Conservation (phyloP, 2,113 vertebrate genomes). For the Chaetodon auriga region DNA sequence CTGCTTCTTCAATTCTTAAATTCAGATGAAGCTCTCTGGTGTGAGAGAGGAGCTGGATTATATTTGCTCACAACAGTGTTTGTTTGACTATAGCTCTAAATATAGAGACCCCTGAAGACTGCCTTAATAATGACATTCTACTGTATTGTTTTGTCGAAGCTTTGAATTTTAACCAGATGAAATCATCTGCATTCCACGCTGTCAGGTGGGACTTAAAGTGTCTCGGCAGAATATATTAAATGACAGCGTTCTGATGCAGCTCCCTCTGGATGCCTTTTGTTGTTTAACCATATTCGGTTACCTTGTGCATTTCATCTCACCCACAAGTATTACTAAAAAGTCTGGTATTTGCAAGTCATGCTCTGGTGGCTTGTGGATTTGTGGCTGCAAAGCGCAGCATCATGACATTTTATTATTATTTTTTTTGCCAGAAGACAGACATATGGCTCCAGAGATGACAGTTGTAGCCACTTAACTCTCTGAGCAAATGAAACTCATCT, state of each 20-base stretch:
- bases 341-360: slow-evolving; percentile 25
- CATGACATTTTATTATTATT: slow-evolving; percentile 21
- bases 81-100: neutral
- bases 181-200: slow-evolving; percentile 1
- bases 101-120: neutral
- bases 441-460: slow-evolving; percentile 10
- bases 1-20: neutral
- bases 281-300: slow-evolving; percentile 3
- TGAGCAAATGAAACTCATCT: slow-evolving; percentile 18
- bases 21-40: neutral
- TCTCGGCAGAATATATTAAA: slow-evolving; percentile 6
- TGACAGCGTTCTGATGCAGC: neutral
- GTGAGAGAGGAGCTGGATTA: neutral
- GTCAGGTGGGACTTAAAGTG: slow-evolving; percentile 1
- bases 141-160: slow-evolving; percentile 1
- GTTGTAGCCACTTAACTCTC: neutral
- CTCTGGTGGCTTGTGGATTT: neutral
- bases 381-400: slow-evolving; percentile 21
- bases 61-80: neutral
- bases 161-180: slow-evolving; percentile 31
- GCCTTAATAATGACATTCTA: neutral
- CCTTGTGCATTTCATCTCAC: slow-evolving; percentile 26
- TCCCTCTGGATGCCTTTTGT: slow-evolving; percentile 17
- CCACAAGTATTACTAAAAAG: slow-evolving; percentile 30
- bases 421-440: neutral